Percentiles rank a stretch among this genome's conserved stretches.
Evolutionary conservation across 2,888 invertebrate genomes (phyloP).

Genomic region (Creontiades dilutus): DNA sequence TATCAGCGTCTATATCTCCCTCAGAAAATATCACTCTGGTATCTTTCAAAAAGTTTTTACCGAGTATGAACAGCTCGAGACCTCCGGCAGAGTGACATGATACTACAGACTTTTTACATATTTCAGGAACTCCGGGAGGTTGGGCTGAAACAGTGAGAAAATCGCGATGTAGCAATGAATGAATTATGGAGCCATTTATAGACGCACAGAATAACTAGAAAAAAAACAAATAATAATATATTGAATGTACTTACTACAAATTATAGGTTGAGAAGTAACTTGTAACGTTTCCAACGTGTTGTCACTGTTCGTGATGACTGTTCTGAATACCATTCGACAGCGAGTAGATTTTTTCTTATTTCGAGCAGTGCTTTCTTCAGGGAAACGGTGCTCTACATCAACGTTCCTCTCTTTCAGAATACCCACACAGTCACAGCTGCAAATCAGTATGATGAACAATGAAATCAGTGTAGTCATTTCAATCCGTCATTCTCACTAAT

Average conservation of each 20-base stretch:
- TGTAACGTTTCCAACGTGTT: slow-evolving; percentile 91
- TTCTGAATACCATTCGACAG: slow-evolving; percentile 96
- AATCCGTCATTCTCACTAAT: too few relatives aligned
- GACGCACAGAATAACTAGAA: too few relatives aligned
- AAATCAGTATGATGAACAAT: slow-evolving; percentile 39
- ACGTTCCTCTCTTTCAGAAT: slow-evolving; percentile 97
- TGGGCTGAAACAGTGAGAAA: slow-evolving; percentile 83
- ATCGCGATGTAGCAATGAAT: background rate
- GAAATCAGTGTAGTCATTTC: too few relatives aligned
- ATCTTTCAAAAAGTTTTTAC: slow-evolving; percentile 95
- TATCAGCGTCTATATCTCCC: slow-evolving; percentile 75
- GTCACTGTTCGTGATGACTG: slow-evolving; percentile 87
- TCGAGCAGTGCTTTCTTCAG: slow-evolving; percentile 86
- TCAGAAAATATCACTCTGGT: slow-evolving; percentile 88
- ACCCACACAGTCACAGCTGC: slow-evolving; percentile 95
- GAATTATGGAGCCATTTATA: too few relatives aligned
- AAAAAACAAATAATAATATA: too few relatives aligned
- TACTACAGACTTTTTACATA: slow-evolving; percentile 91
- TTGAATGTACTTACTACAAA: slow-evolving; percentile 88
- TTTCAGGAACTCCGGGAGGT: slow-evolving; percentile 94
- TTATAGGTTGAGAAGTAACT: slow-evolving; percentile 93
- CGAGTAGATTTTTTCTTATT: slow-evolving; percentile 96
- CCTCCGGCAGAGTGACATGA: slow-evolving; percentile 90
- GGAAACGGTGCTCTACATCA: slow-evolving; percentile 94
- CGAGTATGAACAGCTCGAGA: slow-evolving; percentile 90